phyloP scores from a whole-genome alignment of 2,113 vertebrate species.

The Crypturellus undulatus region DNA sequence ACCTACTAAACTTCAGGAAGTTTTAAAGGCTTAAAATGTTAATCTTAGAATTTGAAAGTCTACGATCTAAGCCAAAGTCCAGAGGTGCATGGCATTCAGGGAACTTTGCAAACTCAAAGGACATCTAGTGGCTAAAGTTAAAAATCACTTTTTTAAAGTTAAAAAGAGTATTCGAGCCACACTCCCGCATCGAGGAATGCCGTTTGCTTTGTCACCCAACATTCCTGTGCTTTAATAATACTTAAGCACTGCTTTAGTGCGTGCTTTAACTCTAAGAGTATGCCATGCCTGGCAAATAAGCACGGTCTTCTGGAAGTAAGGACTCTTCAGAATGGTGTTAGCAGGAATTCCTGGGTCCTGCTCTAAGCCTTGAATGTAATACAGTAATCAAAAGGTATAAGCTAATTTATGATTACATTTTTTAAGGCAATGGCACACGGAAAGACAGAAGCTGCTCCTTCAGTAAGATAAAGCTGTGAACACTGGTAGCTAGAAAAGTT shows the following conservation, averaged over 20 bases:
- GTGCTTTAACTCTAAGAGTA: neutral
- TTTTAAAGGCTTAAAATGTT: neutral
- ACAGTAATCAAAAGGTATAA: neutral
- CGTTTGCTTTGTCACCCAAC: neutral
- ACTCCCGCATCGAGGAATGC: neutral
- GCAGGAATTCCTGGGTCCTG: neutral
- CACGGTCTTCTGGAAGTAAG: neutral
- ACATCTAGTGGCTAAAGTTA: conserved; percentile 69
- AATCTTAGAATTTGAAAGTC: neutral
- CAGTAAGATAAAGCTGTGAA: neutral
- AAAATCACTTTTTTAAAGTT: too few relatives aligned
- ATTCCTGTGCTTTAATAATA: neutral
- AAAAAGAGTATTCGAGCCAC: neutral
- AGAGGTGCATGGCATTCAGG: neutral
- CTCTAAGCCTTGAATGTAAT: neutral
- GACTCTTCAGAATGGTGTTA: neutral
- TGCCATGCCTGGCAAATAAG: neutral
- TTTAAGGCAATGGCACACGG: neutral
- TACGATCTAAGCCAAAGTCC: neutral
- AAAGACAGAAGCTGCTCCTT: neutral
- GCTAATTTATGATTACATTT: neutral
- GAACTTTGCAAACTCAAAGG: conserved; percentile 44
- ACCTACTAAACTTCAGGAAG: neutral
- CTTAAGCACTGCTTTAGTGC: neutral
- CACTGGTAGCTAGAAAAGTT: neutral